phyloP scores from a whole-genome alignment of 2,113 vertebrate species.

The Anguilla rostrata region DNA sequence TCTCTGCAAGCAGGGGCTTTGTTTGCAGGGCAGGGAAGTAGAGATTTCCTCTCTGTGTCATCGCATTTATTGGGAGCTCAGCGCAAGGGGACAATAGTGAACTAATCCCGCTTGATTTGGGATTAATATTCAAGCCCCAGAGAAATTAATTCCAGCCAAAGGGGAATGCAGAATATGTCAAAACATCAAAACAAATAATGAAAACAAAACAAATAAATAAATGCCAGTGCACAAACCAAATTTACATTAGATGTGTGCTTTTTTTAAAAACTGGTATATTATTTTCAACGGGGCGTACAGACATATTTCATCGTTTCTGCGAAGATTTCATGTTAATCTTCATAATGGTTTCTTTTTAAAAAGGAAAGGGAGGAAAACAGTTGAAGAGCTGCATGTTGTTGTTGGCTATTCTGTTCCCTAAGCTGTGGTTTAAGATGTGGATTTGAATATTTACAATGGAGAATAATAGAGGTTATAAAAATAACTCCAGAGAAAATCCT shows the following conservation, averaged over 20 bases:
- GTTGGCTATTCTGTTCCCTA: constrained; percentile 76
- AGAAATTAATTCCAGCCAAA: constrained; percentile 75
- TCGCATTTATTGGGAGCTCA: constrained; percentile 68
- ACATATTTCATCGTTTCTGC: constrained; percentile 56
- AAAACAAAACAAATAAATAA: constrained; percentile 53
- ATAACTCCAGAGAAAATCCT: constrained; percentile 56
- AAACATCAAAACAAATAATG: constrained; percentile 67
- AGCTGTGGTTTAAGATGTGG: constrained; percentile 91
- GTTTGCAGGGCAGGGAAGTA: constrained; percentile 66
- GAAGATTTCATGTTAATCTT: constrained; percentile 69
- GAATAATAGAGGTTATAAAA: constrained; percentile 95
- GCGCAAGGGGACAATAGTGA: constrained; percentile 68
- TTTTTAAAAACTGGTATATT: constrained; percentile 56
- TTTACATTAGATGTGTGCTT: constrained; percentile 44
- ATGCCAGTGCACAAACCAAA: constrained; percentile 59
- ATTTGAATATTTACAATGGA: constrained; percentile 98
- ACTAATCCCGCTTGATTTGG: constrained; percentile 73
- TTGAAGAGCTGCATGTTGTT: constrained; percentile 68
- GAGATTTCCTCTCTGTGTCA: constrained; percentile 72
- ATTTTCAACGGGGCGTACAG: constrained; percentile 53
- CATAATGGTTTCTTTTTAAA: constrained; percentile 74
- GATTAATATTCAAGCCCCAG: constrained; percentile 73
- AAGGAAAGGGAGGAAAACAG: constrained; percentile 57
- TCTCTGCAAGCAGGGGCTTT: constrained; percentile 71
- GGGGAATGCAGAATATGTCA: constrained; percentile 70